phyloP scores from a whole-genome alignment of 2,113 vertebrate genomes.

The Chitala chitala region DNA sequence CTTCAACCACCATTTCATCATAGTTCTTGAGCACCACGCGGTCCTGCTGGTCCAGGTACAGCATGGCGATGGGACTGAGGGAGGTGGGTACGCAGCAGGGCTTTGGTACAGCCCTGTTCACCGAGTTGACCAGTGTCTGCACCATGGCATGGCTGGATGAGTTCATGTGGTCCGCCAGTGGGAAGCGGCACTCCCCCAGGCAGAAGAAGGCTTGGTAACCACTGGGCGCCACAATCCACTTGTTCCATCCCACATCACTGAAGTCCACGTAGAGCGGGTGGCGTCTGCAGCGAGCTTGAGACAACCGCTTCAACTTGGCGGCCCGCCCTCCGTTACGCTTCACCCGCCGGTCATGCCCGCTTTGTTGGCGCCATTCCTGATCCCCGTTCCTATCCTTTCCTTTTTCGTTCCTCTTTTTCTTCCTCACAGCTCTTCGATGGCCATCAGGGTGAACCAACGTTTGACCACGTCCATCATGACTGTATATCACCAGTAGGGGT shows the following conservation, averaged over 20 bases:
- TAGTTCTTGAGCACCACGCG: slow-evolving; percentile 75
- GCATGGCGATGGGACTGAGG: slow-evolving; percentile 71
- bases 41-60: slow-evolving; percentile 71
- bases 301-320: slow-evolving; percentile 63
- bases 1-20: slow-evolving; percentile 78
- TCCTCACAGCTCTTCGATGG: slow-evolving; percentile 27
- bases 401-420: slow-evolving; percentile 42
- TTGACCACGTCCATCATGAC: slow-evolving; percentile 64
- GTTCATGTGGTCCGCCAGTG: slow-evolving; percentile 76
- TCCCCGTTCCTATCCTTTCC: slow-evolving; percentile 36
- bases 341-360: slow-evolving; percentile 48
- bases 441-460: slow-evolving; percentile 51
- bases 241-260: slow-evolving; percentile 72
- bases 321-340: slow-evolving; percentile 62
- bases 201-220: slow-evolving; percentile 77
- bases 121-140: slow-evolving; percentile 74
- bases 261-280: slow-evolving; percentile 74
- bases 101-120: slow-evolving; percentile 65
- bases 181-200: slow-evolving; percentile 72
- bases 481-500: slow-evolving; percentile 72
- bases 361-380: slow-evolving; percentile 39
- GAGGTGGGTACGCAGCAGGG: slow-evolving; percentile 72
- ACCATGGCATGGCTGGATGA: slow-evolving; percentile 77
- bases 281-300: slow-evolving; percentile 61
- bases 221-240: slow-evolving; percentile 73